Evolutionary conservation across 2,113 vertebrate species (phyloP), one percentile per base, ranked within the genome.

Genomic region (Ceuthmochares aereus): DNA sequence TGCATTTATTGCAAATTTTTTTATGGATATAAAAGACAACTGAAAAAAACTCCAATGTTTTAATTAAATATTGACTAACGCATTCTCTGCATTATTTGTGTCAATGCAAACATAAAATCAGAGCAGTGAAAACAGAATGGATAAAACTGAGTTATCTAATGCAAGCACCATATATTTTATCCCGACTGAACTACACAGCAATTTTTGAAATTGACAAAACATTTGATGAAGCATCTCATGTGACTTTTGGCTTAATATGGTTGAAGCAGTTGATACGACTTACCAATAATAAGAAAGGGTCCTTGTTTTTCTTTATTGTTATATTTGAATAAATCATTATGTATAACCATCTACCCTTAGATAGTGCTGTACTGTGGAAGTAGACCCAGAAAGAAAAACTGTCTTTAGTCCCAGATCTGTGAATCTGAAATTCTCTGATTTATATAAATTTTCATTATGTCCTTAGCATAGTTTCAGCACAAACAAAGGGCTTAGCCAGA

Each of bases 391-490:
- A 78, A 89, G 58, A 72, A 81, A 93, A 88, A 10, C n/a, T 75
- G 21, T 72, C 49, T 47, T 87, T 52, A 16, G 27, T 93, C 47
- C 32, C 43, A 42, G 20, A 83, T 67, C 23, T 40, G 14, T 14
- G 40, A 90, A 68, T 93, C 66, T 82, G 83, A 96, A 92, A 76
- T 96, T 26, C 89, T 62, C 69, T 82, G 45, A 89, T 78, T 90
- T 93, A 20, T 87, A 27, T 51, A 84, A 83, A 76, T 93, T 89
- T 96, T 90, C 77, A 60, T 96, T 79, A 90, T 82, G 68, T 89
- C 90, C 77, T 96, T 84, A 78, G 93, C 93, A 96, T 90, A 90
- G 96, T 95, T 96, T 93, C 76, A 92, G 58, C 83, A 78, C 52
- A 96, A 94, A 78, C 1, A 1, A 87, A 96, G 96, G 72, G 85